A percentile compares a stretch with the other conserved stretches of the same genome.
These are phyloP conservation scores for Vultur gryphus DNA, from an alignment of 2,797 vertebrate genomes.

Conservation along the genomic window DNA sequence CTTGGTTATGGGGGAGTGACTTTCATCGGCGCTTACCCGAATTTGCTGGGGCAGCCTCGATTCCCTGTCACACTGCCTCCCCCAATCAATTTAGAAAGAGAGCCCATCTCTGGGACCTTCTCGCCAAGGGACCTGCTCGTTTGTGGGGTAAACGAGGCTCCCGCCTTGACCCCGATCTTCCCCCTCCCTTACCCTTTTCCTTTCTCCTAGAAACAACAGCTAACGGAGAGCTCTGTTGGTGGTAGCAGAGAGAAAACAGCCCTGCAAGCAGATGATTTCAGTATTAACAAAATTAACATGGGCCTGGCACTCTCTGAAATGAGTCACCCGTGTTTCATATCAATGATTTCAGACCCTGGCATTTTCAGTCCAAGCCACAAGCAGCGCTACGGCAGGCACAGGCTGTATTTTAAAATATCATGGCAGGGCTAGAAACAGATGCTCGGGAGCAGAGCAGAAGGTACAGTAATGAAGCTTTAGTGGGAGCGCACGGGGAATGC, in stretches of 20 bases:
- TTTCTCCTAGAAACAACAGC: not conserved
- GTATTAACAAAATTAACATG: constrained; percentile 47
- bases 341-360: constrained; percentile 46
- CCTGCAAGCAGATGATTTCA: constrained; percentile 4
- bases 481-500: not conserved
- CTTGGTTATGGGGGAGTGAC: fast-evolving
- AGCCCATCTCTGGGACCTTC: not conserved
- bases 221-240: not conserved
- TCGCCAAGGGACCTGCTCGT: fast-evolving
- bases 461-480: not conserved
- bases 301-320: not conserved
- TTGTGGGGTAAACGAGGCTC: not conserved
- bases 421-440: constrained; percentile 5
- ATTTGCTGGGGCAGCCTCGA: not conserved
- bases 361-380: constrained; percentile 29
- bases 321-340: constrained; percentile 51
- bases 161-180: not conserved
- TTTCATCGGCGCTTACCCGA: not conserved
- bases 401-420: not conserved
- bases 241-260: not conserved
- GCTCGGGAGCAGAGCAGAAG: constrained; percentile 43
- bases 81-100: not conserved
- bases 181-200: not conserved
- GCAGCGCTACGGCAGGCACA: constrained; percentile 14
- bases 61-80: not conserved